Conservation (phyloP, 2,113 vertebrate species). For the Microtus oregoni region DNA sequence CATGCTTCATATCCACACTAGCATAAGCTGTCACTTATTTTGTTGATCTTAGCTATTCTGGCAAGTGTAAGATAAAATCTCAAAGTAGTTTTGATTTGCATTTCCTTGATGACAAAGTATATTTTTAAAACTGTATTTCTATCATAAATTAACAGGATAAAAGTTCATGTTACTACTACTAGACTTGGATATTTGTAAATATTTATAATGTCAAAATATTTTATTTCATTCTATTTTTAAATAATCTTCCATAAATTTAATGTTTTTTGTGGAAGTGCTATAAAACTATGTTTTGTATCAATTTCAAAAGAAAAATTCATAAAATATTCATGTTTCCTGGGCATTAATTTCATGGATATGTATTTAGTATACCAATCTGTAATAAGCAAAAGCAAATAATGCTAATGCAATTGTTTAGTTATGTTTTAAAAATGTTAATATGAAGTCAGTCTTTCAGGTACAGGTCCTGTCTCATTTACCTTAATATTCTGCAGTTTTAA, state of each 20-base stretch:
- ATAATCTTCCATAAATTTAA: background rate
- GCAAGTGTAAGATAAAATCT: background rate
- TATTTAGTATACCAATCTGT: background rate
- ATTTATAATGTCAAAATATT: background rate
- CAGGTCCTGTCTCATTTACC: background rate
- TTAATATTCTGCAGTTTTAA: background rate
- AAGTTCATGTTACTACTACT: background rate
- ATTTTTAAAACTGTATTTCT: background rate
- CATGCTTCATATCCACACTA: background rate
- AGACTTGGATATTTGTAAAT: background rate
- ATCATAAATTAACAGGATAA: background rate
- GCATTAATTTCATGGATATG: background rate
- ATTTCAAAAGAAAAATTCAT: background rate
- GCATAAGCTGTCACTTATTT: background rate
- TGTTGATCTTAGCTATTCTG: background rate
- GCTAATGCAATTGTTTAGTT: too few relatives aligned
- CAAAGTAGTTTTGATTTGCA: background rate
- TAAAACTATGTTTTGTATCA: background rate
- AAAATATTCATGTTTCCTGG: background rate
- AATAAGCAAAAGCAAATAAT: background rate
- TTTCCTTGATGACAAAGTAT: background rate
- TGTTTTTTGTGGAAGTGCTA: background rate
- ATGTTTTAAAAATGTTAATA: background rate
- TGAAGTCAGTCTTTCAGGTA: background rate
- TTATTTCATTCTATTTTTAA: background rate